Evolutionary conservation across 2,113 vertebrate species (phyloP).

Genomic region (Hemicordylus capensis): DNA sequence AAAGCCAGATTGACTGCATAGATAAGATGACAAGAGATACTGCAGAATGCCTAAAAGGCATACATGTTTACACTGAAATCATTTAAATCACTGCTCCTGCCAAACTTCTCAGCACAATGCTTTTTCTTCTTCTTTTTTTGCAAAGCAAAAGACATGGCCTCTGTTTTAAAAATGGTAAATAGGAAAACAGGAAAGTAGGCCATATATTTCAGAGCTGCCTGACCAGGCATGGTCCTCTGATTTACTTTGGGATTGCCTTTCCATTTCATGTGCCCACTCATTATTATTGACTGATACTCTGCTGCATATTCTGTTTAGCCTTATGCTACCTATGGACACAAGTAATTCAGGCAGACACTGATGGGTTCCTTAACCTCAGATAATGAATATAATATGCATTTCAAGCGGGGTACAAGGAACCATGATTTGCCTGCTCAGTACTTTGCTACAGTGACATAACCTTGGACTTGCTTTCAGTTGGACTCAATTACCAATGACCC

Average conservation of each 20-base stretch:
- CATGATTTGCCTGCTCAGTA: too few species aligned
- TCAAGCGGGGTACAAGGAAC: too few species aligned
- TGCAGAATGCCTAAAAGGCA: not conserved
- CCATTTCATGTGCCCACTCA: not conserved
- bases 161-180: not conserved
- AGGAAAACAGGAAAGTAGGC: not conserved
- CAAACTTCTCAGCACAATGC: not conserved
- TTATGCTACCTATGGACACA: too few species aligned
- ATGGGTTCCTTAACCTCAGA: too few species aligned
- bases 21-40: not conserved
- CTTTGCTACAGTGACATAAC: not conserved
- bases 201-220: not conserved
- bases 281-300: not conserved
- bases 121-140: slow-evolving; percentile 1
- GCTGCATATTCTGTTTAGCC: not conserved
- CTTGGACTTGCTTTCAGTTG: not conserved
- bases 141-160: not conserved
- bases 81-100: not conserved
- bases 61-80: too few species aligned
- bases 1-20: accelerated
- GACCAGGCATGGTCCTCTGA: accelerated
- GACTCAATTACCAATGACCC: not conserved
- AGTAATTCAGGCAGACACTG: too few species aligned
- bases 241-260: not conserved
- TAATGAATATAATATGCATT: too few species aligned